Evolutionary conservation across 2,113 vertebrate genomes (phyloP), one percentile per base, ranked within the genome.

Genomic region (Illadopsis cleaveri): DNA sequence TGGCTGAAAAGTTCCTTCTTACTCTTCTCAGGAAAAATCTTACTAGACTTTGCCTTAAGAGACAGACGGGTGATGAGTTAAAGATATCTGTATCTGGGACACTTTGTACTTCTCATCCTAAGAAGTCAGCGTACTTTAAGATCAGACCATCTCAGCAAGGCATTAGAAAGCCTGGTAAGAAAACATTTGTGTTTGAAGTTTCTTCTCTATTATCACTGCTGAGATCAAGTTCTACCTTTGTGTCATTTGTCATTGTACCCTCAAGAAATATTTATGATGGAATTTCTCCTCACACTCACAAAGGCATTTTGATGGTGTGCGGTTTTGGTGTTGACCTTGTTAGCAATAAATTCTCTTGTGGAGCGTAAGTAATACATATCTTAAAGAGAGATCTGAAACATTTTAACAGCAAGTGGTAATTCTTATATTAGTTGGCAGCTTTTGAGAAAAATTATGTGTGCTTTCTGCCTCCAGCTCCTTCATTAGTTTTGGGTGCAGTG

Each of bases 391-490:
- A 79, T 53, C 75, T 91, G 58, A 95, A 95, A 73, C 47, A 69
- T 19, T 89, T 92, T 37, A 85, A 57, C 42, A 93, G 19, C 66
- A 95, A 80, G 58, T 93, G 75, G 94, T 90, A 94, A 93, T 66
- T 80, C 87, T 86, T 87, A 31, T 4, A 77, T 69, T 58, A 73
- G 45, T 70, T 88, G 75, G 16, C 75, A 90, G 66, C 8, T 85
- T 96, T 77, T 45, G 30, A 87, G 66, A 92, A 93, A 95, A 85
- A 87, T 87, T 2, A 73, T 37, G 56, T 45, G 35, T 50, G 14
- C 30, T 93, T 82, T 61, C 24, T 33, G 4, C 45, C 88, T 91
- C 42, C 23, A 85, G 27, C 42, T 72, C 54, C 17, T 61, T 93
- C 79, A 66, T 76, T 58, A 77, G 24, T 73, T 95, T 50, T 61